Percentiles rank a stretch among this genome's conserved stretches.
Evolutionary conservation across 2,113 vertebrate species (phyloP).

Genomic region (Corythornis vintsioides): DNA sequence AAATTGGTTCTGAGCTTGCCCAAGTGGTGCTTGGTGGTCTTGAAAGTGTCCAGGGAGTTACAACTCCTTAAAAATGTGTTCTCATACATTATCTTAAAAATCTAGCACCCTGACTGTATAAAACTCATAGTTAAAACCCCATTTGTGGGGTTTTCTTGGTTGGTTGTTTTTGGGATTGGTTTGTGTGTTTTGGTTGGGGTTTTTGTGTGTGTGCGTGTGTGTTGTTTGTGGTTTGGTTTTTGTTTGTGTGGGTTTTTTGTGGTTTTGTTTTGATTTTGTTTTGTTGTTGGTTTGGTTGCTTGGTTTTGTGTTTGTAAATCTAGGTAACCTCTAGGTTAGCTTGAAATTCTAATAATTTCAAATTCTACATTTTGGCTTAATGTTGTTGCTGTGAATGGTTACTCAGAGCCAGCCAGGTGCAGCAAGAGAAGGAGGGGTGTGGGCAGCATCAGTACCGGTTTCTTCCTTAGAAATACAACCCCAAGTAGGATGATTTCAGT

Average conservation of each 20-base stretch:
- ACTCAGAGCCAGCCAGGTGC: background rate
- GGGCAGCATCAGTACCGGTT: background rate
- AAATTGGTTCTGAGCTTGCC: background rate
- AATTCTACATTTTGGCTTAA: background rate
- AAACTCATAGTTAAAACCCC: background rate
- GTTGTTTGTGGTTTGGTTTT: background rate
- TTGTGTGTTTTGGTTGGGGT: too few species aligned
- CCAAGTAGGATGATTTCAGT: background rate
- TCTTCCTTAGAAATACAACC: background rate
- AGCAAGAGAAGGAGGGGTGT: background rate
- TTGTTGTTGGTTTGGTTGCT: background rate
- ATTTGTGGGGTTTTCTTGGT: background rate
- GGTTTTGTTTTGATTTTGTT: too few species aligned
- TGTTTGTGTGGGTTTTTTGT: background rate
- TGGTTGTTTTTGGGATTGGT: background rate
- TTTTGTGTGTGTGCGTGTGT: too few species aligned
- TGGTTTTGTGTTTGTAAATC: background rate
- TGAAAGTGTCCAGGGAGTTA: background rate
- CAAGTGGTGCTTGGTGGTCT: fast-evolving
- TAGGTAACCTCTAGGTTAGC: background rate
- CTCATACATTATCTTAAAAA: background rate
- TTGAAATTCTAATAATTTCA: background rate
- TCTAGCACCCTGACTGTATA: background rate
- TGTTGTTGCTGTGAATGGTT: background rate
- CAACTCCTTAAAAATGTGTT: background rate